Base-by-base conservation (phyloP, 2,888 invertebrate species). In the Octonoba sinensis region DNA sequence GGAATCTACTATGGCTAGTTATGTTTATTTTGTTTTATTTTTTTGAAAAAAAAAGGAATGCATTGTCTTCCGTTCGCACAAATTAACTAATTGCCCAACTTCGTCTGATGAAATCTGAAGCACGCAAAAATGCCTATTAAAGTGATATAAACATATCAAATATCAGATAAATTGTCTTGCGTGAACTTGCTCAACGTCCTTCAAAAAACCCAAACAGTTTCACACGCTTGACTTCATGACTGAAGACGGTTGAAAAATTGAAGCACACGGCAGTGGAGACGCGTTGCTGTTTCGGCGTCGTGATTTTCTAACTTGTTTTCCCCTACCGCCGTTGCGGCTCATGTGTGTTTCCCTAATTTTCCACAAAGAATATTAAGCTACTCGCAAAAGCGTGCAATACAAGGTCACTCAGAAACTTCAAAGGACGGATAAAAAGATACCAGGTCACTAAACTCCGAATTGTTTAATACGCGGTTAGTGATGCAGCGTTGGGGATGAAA, bases 401-500 rank as follows among this genome's bases (percentile, higher is more conserved):
- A 18, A 54, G 20, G 54, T 54, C 20, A 20, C 54, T 54, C 16
- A 54, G 36, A 54, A 54, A 8, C 16, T n/a, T 20, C n/a, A 54
- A 8, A 54, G 16, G 54, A 54, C 16, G 54, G 54, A n/a, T 54
- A n/a, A 20, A 54, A 54, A 54, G 54, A 54, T 54, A 18, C 12
- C 54, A 16, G 54, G 54, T 54, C 54, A 54, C 18, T 54, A 54
- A 54, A 54, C 54, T 54, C 54, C n/a, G 54, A 54, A 16, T 54
- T 54, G 54, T 54, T 54, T 54, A 54, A 54, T 54, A 54, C 54
- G 54, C 20, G 20, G 54, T n/a, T 54, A 54, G 54, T 20, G 54
- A 54, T 54, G 54, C 54, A 20, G 20, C 20, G 54, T n/a, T n/a
- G 11, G 20, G 54, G 54, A n/a, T 16, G 20, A 54, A 36, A 36